These are phyloP conservation scores for Anolis sagrei DNA, from an alignment of 2,113 vertebrate species.

Conservation along the genomic window DNA sequence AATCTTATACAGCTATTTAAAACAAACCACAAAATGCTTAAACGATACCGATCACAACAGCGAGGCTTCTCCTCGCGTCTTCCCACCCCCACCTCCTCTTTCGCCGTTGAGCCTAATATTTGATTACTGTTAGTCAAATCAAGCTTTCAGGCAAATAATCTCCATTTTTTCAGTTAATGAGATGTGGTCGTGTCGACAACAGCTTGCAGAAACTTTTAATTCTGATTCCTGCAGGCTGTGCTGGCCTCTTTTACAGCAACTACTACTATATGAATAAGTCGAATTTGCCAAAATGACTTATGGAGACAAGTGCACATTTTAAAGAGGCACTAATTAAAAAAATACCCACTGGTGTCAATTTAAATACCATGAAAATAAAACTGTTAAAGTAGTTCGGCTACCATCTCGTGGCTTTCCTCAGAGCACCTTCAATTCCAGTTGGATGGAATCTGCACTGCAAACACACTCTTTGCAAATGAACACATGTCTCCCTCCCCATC, in stretches of 20 bases:
- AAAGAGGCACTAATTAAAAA: constrained; percentile 81
- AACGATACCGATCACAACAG: constrained; percentile 73
- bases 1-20: constrained; percentile 78
- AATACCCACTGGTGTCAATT: constrained; percentile 85
- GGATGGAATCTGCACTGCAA: constrained; percentile 71
- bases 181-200: constrained; percentile 83
- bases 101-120: constrained; percentile 77
- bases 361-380: constrained; percentile 85
- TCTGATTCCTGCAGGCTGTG: constrained; percentile 83
- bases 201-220: constrained; percentile 85
- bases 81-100: constrained; percentile 31
- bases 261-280: constrained; percentile 80
- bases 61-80: constrained; percentile 41
- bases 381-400: constrained; percentile 76
- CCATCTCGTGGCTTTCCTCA: constrained; percentile 74
- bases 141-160: constrained; percentile 85
- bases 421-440: constrained; percentile 74
- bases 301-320: constrained; percentile 82
- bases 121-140: constrained; percentile 85
- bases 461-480: constrained; percentile 68
- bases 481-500: constrained; percentile 64
- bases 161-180: constrained; percentile 86
- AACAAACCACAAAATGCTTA: constrained; percentile 72
- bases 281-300: constrained; percentile 84
- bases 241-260: constrained; percentile 82